These are phyloP conservation scores for Philereme vetulata DNA, from an alignment of 2,888 invertebrate species.

Conservation along the genomic window DNA sequence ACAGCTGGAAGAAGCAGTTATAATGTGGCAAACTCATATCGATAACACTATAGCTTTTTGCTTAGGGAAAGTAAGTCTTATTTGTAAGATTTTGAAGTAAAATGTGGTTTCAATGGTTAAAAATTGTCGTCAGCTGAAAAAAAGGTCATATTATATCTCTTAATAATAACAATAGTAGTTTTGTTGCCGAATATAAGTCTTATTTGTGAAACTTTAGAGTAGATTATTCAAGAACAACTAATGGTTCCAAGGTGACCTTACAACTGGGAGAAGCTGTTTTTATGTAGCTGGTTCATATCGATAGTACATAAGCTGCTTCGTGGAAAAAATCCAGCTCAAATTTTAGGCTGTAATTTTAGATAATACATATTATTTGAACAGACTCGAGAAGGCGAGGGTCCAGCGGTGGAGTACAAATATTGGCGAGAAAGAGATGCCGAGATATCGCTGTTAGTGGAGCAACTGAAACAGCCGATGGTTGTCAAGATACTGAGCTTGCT, in stretches of 20 bases:
- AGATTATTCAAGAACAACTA: too few relatives aligned
- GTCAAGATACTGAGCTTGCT: conserved; percentile 85
- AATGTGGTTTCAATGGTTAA: too few relatives aligned
- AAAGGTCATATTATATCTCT: too few relatives aligned
- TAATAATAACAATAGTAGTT: too few relatives aligned
- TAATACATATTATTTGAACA: conserved; percentile 27
- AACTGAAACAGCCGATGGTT: conserved; percentile 89
- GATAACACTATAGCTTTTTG: conserved; percentile 81
- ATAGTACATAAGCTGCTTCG: too few relatives aligned
- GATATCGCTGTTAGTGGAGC: conserved; percentile 90
- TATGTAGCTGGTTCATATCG: too few relatives aligned
- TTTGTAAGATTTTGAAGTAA: not conserved
- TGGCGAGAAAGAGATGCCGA: conserved; percentile 93
- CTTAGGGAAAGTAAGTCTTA: conserved; percentile 72
- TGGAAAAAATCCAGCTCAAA: too few relatives aligned
- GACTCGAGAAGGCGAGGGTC: conserved; percentile 88
- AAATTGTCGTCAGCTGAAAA: too few relatives aligned
- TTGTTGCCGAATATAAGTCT: too few relatives aligned
- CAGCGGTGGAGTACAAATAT: conserved; percentile 92
- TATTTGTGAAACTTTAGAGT: too few relatives aligned
- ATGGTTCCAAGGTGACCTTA: too few relatives aligned
- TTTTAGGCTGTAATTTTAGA: not conserved
- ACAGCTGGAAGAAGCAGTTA: conserved; percentile 85
- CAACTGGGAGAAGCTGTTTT: too few relatives aligned
- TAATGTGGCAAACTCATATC: conserved; percentile 87